These are phyloP conservation scores for Sesia bembeciformis DNA, from an alignment of 2,888 invertebrate species.

Conservation along the genomic window DNA sequence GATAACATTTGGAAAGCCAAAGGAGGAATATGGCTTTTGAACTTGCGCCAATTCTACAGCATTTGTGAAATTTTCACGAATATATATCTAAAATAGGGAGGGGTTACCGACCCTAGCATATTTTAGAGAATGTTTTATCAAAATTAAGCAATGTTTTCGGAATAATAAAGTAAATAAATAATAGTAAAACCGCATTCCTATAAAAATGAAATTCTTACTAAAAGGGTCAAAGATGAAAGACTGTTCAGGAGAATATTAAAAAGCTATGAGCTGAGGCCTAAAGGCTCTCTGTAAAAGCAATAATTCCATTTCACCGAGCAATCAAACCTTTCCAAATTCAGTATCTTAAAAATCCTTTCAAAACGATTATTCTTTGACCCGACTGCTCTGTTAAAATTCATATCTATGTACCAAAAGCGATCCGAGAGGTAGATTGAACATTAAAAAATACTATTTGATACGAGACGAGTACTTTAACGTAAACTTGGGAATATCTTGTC, in stretches of 20 bases:
- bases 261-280: conserved; percentile 1
- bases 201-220: not conserved
- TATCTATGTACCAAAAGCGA: too few relatives aligned
- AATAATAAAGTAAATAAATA: too few relatives aligned
- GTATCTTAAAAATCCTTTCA: not conserved
- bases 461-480: not conserved
- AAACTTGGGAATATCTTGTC: not conserved
- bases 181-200: not conserved
- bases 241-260: not conserved
- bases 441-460: too few relatives aligned
- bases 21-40: not conserved
- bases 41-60: not conserved
- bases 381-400: too few relatives aligned
- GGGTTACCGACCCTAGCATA: not conserved
- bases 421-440: too few relatives aligned
- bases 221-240: not conserved
- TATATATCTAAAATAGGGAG: not conserved
- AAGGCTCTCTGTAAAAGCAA: conserved; percentile 6
- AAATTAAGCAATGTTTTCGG: too few relatives aligned
- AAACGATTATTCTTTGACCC: too few relatives aligned
- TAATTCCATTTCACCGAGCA: conserved; percentile 10
- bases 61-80: not conserved
- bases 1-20: not conserved
- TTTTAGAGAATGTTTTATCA: too few relatives aligned
- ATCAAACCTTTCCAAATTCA: conserved; percentile 6